These are phyloP conservation scores for Sitta carolinensis DNA, from an alignment of 2,797 vertebrate species.

Conservation along the genomic window DNA sequence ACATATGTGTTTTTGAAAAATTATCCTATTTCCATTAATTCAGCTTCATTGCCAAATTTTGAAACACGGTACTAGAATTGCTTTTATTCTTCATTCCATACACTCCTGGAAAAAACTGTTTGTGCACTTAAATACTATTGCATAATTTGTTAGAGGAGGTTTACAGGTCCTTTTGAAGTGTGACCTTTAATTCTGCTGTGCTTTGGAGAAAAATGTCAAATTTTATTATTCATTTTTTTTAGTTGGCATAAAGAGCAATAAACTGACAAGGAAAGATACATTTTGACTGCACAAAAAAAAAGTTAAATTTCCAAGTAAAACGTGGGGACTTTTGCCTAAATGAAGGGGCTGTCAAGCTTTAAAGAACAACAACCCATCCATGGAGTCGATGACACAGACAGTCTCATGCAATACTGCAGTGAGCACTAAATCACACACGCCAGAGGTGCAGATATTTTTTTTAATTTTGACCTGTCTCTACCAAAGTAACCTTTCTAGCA, in stretches of 20 bases:
- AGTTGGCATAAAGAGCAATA: neutral
- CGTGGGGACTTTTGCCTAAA: neutral
- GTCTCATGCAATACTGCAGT: neutral
- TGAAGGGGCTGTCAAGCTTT: neutral
- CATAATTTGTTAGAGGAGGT: conserved; percentile 21
- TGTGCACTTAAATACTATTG: neutral
- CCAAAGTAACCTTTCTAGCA: neutral
- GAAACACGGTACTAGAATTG: neutral
- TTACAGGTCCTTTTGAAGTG: conserved; percentile 16
- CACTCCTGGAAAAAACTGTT: neutral
- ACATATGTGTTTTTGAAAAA: neutral
- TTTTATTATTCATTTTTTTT: neutral
- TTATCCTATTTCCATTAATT: neutral
- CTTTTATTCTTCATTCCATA: neutral
- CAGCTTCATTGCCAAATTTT: neutral
- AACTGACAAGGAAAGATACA: neutral
- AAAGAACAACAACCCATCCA: neutral
- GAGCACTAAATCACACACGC: neutral
- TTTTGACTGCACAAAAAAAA: neutral
- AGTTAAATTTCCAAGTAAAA: neutral
- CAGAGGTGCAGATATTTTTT: neutral
- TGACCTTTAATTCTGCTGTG: conserved; percentile 17
- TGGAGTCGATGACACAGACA: neutral
- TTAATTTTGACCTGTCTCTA: neutral
- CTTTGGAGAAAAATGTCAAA: conserved; percentile 37